Evolutionary conservation across 2,113 vertebrate genomes (phyloP).

Genomic region (Podilymbus podiceps): DNA sequence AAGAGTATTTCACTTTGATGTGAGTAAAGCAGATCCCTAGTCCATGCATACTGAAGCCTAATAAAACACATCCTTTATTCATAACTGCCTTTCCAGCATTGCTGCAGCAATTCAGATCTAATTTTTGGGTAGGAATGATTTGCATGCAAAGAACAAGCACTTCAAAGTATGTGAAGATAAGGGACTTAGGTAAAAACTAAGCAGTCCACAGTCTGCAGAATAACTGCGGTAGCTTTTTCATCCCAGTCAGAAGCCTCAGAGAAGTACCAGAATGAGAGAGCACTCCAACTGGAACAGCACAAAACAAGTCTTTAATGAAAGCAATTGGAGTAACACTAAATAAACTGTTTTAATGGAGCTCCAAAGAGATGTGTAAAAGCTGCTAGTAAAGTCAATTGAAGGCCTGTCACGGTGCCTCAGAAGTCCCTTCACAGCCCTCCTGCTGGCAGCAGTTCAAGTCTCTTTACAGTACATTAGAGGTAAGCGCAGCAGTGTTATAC

Average conservation of each 20-base stretch:
- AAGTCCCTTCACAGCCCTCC: slow-evolving; percentile 27
- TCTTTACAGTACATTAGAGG: slow-evolving; percentile 17
- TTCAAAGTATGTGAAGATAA: slow-evolving; percentile 25
- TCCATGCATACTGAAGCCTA: background rate
- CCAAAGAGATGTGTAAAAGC: slow-evolving; percentile 38
- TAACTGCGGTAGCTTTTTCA: background rate
- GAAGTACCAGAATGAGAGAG: background rate
- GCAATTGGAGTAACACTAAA: slow-evolving; percentile 48
- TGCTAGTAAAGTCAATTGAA: slow-evolving; percentile 39
- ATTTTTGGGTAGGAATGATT: background rate
- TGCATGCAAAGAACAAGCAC: slow-evolving; percentile 14
- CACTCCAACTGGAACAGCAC: slow-evolving; percentile 1
- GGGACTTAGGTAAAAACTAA: background rate
- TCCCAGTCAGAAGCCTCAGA: background rate
- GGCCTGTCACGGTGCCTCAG: slow-evolving; percentile 16
- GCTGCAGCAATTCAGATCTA: background rate
- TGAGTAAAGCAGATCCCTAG: background rate
- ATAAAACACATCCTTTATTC: background rate
- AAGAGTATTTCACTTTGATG: background rate
- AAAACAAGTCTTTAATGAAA: slow-evolving; percentile 41
- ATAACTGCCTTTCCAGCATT: background rate
- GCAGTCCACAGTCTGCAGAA: background rate
- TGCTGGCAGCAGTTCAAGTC: slow-evolving; percentile 7
- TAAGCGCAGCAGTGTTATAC: background rate
- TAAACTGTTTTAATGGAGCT: slow-evolving; percentile 38